Evolutionary conservation across 92 coral and sea anemone species (phyloP).

Genomic region (Virgularia gustaviana): DNA sequence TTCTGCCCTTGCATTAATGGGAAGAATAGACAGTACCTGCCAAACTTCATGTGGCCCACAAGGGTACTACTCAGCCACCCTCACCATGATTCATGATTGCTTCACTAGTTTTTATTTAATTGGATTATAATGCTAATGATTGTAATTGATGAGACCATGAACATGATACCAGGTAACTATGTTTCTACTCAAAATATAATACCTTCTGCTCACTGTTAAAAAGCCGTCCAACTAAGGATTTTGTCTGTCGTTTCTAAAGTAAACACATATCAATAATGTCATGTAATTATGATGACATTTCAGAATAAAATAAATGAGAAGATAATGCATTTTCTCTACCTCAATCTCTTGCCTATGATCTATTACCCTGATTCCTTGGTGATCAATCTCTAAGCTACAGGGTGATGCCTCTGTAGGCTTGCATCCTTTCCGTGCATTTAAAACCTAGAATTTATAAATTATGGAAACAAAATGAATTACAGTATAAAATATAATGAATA

Average conservation of each 20-base stretch:
- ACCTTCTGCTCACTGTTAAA: constrained; percentile 90
- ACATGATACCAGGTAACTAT: too few relatives aligned
- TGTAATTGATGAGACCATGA: too few relatives aligned
- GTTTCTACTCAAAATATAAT: background rate
- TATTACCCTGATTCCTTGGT: constrained; percentile 18
- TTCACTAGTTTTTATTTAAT: too few relatives aligned
- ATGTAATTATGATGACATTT: background rate
- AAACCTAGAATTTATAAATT: background rate
- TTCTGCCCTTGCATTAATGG: too few relatives aligned
- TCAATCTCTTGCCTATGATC: constrained; percentile 31
- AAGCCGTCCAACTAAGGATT: constrained; percentile 62
- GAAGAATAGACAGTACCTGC: too few relatives aligned
- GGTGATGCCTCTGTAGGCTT: constrained; percentile 19
- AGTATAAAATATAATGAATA: background rate
- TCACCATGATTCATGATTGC: too few relatives aligned
- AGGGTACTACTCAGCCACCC: too few relatives aligned
- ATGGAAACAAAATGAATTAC: too few relatives aligned
- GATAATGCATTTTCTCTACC: background rate
- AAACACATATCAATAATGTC: background rate
- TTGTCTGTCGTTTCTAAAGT: constrained; percentile 25
- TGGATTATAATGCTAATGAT: too few relatives aligned
- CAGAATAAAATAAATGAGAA: background rate
- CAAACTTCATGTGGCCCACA: too few relatives aligned
- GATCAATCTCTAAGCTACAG: constrained; percentile 25
- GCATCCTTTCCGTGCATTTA: background rate